Conservation (phyloP, 2,797 vertebrate genomes). For the Anguilla megastoma region DNA sequence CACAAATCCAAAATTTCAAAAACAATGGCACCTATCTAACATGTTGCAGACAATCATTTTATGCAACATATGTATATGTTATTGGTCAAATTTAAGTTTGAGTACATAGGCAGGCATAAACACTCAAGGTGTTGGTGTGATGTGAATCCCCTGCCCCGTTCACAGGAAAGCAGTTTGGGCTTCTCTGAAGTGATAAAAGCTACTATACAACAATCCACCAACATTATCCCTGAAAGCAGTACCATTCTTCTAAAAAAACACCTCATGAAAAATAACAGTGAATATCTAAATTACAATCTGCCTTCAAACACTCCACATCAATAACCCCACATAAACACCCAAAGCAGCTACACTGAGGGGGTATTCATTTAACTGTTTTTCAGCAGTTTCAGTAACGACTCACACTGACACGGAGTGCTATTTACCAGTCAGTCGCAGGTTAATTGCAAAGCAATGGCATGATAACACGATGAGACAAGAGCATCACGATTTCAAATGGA, state of each 20-base stretch:
- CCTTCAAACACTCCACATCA: background rate
- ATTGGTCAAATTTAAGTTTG: background rate
- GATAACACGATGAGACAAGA: background rate
- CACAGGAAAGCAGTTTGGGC: background rate
- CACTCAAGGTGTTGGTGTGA: background rate
- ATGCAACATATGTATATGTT: background rate
- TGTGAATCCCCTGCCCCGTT: background rate
- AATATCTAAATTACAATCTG: background rate
- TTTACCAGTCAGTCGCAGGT: background rate
- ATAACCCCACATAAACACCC: background rate
- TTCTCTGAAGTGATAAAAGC: background rate
- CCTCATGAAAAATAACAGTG: background rate
- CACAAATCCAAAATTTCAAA: background rate
- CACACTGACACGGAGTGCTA: background rate
- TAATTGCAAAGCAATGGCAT: background rate
- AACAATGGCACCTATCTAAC: background rate
- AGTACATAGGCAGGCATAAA: background rate
- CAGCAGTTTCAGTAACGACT: background rate
- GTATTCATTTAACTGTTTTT: background rate
- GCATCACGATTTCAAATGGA: background rate
- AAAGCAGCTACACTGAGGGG: background rate
- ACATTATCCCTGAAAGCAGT: background rate
- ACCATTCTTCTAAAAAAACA: background rate
- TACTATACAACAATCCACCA: background rate
- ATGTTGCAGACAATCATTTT: background rate